These are phyloP conservation scores for Neelides folsomi DNA, from an alignment of 2,888 invertebrate genomes.

Conservation along the genomic window DNA sequence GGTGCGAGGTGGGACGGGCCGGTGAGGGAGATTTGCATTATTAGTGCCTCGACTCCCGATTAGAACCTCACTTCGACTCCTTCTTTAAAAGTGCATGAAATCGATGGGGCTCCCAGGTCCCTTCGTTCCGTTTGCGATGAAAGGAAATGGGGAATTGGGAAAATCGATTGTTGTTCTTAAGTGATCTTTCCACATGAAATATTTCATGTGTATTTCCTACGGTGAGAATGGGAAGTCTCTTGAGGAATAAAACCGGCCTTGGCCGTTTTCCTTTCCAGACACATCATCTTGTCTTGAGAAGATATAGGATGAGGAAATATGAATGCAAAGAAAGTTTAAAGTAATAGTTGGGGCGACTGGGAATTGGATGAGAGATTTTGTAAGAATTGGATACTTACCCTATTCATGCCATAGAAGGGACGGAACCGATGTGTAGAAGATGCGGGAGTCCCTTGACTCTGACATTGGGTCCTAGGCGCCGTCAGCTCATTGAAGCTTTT, in stretches of 20 bases:
- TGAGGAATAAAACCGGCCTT: too few species aligned
- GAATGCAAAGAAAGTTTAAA: too few species aligned
- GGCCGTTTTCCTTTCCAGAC: too few species aligned
- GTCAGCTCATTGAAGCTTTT: not conserved
- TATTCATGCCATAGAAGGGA: constrained; percentile 73
- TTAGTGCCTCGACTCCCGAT: too few species aligned
- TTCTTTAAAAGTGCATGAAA: constrained; percentile 13
- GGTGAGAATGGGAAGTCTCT: too few species aligned
- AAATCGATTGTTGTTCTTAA: constrained; percentile 12
- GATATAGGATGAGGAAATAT: too few species aligned
- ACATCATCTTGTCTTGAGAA: too few species aligned
- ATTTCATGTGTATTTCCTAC: constrained; percentile 1
- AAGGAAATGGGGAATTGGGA: constrained; percentile 4
- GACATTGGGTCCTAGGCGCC: not conserved
- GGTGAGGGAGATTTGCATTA: too few species aligned
- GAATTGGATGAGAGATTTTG: not conserved
- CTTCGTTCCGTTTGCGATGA: not conserved
- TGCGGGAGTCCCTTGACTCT: constrained; percentile 11
- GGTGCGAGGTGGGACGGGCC: not conserved
- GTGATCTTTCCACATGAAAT: constrained; percentile 12
- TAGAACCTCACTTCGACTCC: not conserved
- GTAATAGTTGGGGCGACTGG: too few species aligned
- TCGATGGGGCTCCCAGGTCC: constrained; percentile 6
- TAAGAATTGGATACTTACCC: constrained; percentile 45
- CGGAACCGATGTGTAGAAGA: constrained; percentile 33